A percentile compares a stretch with the other conserved stretches of the same genome.
Conservation (phyloP, 92 coral and sea anemone genomes). For the Pocillopora grandis region DNA sequence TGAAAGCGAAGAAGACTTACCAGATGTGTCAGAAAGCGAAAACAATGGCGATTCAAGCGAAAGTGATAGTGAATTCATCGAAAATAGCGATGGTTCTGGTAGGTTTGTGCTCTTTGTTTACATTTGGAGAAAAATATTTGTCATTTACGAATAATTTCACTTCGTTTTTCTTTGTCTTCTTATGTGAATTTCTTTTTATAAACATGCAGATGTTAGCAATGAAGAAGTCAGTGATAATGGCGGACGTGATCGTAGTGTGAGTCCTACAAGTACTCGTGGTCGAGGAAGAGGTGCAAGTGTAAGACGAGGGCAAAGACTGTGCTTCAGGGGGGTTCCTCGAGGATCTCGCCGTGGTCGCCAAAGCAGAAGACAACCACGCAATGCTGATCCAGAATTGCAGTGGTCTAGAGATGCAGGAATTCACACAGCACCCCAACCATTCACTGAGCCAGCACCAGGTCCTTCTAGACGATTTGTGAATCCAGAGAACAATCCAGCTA, state of each 20-base stretch:
- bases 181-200: background rate
- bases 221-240: background rate
- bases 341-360: background rate
- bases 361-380: background rate
- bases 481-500: constrained; percentile 3
- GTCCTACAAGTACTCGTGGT: background rate
- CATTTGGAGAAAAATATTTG: background rate
- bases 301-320: background rate
- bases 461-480: constrained; percentile 44
- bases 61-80: background rate
- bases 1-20: background rate
- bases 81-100: background rate
- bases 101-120: background rate
- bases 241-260: background rate
- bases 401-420: constrained; percentile 21
- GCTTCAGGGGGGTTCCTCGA: background rate
- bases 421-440: constrained; percentile 9
- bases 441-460: constrained; percentile 30
- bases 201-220: constrained; percentile 2
- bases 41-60: background rate
- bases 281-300: background rate
- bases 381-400: constrained; percentile 31
- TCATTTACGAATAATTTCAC: background rate
- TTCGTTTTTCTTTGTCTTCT: background rate
- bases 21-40: background rate